These are phyloP conservation scores for Cosmorhoe ocellata DNA, from an alignment of 2,888 invertebrate genomes.

Conservation along the genomic window DNA sequence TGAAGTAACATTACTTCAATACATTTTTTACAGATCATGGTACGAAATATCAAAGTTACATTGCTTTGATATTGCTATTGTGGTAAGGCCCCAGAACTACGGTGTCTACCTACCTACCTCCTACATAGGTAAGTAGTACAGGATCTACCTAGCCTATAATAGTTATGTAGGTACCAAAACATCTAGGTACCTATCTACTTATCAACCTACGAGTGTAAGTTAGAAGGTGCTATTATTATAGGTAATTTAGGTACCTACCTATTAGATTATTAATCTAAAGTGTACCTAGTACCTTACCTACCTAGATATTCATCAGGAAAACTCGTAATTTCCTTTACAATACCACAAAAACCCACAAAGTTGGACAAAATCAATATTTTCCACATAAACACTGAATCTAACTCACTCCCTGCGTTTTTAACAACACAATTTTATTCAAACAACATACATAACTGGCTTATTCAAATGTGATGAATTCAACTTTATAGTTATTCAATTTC, in stretches of 20 bases:
- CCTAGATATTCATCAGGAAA: too few relatives aligned
- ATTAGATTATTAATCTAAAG: neutral
- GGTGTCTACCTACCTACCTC: neutral
- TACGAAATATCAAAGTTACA: too few relatives aligned
- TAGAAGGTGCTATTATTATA: too few relatives aligned
- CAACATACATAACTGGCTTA: too few relatives aligned
- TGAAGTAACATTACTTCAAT: too few relatives aligned
- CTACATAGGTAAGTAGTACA: neutral
- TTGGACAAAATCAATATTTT: slow-evolving; percentile 27
- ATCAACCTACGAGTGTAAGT: too few relatives aligned
- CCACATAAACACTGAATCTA: slow-evolving; percentile 10
- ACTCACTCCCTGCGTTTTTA: neutral
- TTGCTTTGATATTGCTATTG: too few relatives aligned
- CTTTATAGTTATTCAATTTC: slow-evolving; percentile 16
- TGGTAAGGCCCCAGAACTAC: too few relatives aligned
- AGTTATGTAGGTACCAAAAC: neutral
- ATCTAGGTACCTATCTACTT: too few relatives aligned
- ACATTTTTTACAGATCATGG: too few relatives aligned
- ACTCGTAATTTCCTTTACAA: neutral
- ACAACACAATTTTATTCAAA: neutral
- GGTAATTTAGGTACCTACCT: neutral
- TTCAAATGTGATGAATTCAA: too few relatives aligned
- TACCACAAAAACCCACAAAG: slow-evolving; percentile 4
- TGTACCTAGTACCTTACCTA: too few relatives aligned
- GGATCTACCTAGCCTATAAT: neutral